Percentiles rank a stretch among this genome's conserved stretches.
phyloP scores from a whole-genome alignment of 2,797 vertebrate species.

The Tenualosa ilisha region DNA sequence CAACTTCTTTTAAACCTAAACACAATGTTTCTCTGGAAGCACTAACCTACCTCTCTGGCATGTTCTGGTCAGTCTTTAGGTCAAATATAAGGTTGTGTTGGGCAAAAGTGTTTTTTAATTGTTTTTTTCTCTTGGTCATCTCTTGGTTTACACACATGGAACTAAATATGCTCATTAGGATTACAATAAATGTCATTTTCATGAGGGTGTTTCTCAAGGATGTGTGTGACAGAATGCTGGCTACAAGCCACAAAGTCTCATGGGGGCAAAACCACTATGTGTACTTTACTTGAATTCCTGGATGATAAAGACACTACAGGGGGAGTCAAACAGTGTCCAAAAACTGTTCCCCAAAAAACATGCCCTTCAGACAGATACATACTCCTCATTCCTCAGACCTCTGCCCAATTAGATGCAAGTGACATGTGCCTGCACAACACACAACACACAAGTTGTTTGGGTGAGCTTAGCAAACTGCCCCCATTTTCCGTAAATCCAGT shows the following conservation, averaged over 20 bases:
- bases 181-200: neutral
- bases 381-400: neutral
- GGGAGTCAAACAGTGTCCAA: neutral
- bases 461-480: neutral
- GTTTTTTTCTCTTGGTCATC: too few relatives aligned
- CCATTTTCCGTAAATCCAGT: neutral
- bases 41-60: too few relatives aligned
- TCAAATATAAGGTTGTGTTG: too few relatives aligned
- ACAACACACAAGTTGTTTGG: neutral
- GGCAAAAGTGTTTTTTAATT: too few relatives aligned
- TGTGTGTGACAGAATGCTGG: neutral
- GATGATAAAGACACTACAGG: neutral
- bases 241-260: neutral
- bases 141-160: too few relatives aligned
- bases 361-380: neutral
- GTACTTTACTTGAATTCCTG: neutral
- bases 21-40: too few relatives aligned
- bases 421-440: neutral
- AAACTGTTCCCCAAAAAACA: neutral
- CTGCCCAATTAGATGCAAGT: neutral
- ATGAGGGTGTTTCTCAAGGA: neutral
- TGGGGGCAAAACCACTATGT: neutral
- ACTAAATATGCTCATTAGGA: neutral
- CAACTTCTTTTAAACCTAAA: too few relatives aligned
- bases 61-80: too few relatives aligned